A percentile compares a stretch with the other conserved stretches of the same genome.
These are phyloP conservation scores for Microcebus jonahi DNA, from an alignment of 2,113 vertebrate genomes.

Conservation along the genomic window DNA sequence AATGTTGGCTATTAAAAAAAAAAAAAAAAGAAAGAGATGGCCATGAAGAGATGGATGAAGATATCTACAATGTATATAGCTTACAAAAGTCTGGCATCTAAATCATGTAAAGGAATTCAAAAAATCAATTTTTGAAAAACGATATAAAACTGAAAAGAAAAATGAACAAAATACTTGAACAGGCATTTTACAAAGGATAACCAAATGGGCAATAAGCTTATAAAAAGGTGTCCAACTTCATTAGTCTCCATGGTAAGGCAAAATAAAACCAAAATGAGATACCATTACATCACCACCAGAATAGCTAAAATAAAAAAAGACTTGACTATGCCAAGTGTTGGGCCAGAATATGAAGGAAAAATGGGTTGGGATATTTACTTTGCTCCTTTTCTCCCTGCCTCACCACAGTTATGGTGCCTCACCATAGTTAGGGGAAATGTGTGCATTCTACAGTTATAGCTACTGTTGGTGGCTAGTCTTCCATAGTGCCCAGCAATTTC, in stretches of 20 bases:
- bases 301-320: neutral
- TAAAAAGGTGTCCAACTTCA: neutral
- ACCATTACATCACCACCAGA: neutral
- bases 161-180: neutral
- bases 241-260: constrained; percentile 13
- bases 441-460: no score
- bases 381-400: neutral
- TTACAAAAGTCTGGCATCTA: neutral
- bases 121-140: neutral
- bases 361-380: neutral
- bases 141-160: neutral
- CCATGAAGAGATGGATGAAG: neutral
- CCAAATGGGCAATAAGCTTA: neutral
- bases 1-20: neutral
- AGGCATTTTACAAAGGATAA: neutral
- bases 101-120: neutral
- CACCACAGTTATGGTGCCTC: neutral
- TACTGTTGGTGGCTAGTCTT: neutral
- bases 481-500: neutral
- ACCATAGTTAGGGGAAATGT: no score
- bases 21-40: neutral
- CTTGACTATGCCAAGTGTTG: neutral
- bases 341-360: neutral
- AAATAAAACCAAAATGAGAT: neutral
- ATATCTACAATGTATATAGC: neutral